Conservation (phyloP, 1,140 invertebrate genomes). For the Antheraea pernyi region DNA sequence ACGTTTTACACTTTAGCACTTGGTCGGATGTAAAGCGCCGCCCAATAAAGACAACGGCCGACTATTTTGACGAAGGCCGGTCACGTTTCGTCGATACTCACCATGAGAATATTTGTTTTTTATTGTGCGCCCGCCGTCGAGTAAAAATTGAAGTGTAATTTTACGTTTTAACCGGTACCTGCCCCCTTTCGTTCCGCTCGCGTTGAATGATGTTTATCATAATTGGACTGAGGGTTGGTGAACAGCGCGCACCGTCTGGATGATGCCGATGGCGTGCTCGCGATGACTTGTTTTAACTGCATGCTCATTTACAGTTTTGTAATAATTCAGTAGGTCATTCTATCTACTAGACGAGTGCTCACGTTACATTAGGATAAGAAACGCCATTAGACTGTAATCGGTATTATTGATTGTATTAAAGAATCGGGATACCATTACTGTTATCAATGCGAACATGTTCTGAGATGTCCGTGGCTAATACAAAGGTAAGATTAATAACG, state of each 20-base stretch:
- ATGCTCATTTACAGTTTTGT: conserved; percentile 17
- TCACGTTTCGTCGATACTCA: conserved; percentile 75
- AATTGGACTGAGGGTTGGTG: conserved; percentile 72
- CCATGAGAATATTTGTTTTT: conserved; percentile 79
- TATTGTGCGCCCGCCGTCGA: conserved; percentile 67
- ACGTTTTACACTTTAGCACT: conserved; percentile 77
- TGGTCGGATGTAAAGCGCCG: conserved; percentile 61
- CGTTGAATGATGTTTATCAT: conserved; percentile 77
- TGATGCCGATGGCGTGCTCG: conserved; percentile 44
- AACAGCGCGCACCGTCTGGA: conserved; percentile 49
- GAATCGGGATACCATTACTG: conserved; percentile 61
- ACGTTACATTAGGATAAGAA: conserved; percentile 39
- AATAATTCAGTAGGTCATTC: conserved; percentile 20
- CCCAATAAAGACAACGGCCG: conserved; percentile 69
- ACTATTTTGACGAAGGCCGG: conserved; percentile 76
- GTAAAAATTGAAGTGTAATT: conserved; percentile 77
- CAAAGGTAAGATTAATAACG: conserved; percentile 76
- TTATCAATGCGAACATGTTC: conserved; percentile 67
- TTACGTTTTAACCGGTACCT: conserved; percentile 74
- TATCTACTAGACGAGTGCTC: conserved; percentile 7
- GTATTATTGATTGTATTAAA: conserved; percentile 61
- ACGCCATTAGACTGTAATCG: conserved; percentile 56
- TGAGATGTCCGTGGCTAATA: conserved; percentile 59
- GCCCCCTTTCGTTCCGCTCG: conserved; percentile 77
- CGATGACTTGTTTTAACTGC: conserved; percentile 39